Evolutionary conservation across 1,140 invertebrate genomes (phyloP).

Genomic region (Anadara kagoshimensis): DNA sequence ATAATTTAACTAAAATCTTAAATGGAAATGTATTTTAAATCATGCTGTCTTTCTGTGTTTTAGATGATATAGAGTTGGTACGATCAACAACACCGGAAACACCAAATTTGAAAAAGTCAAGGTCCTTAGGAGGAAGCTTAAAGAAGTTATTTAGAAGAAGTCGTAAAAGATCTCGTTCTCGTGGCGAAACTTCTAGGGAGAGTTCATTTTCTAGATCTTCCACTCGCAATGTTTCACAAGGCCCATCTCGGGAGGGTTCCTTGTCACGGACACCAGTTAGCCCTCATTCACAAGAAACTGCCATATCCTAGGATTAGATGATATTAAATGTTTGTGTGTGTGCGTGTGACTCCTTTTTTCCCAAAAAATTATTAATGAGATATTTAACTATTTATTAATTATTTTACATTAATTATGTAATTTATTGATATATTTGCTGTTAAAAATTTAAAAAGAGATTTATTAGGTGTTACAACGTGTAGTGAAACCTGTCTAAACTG

Average conservation of each 20-base stretch:
- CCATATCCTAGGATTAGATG: slow-evolving; percentile 7
- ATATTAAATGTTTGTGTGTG: too few species aligned
- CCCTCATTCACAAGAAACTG: slow-evolving; percentile 14
- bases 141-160: slow-evolving; percentile 62
- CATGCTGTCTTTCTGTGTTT: not conserved
- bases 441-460: too few species aligned
- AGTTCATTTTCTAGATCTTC: slow-evolving; percentile 61
- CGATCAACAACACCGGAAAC: slow-evolving; percentile 48
- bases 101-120: slow-evolving; percentile 63
- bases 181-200: slow-evolving; percentile 55
- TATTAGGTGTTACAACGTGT: too few species aligned
- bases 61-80: slow-evolving; percentile 60
- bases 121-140: slow-evolving; percentile 61
- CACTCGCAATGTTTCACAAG: slow-evolving; percentile 46
- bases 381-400: too few species aligned
- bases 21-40: too few species aligned
- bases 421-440: too few species aligned
- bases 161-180: slow-evolving; percentile 38
- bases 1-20: too few species aligned
- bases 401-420: too few species aligned
- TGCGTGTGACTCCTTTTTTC: too few species aligned
- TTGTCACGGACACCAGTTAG: slow-evolving; percentile 43
- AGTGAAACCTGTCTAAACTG: too few species aligned
- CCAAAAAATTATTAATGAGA: too few species aligned
- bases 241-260: slow-evolving; percentile 60